Evolutionary conservation across 2,888 invertebrate genomes (phyloP), one percentile per base, ranked within the genome.

Genomic region (Ophioninae sp.): DNA sequence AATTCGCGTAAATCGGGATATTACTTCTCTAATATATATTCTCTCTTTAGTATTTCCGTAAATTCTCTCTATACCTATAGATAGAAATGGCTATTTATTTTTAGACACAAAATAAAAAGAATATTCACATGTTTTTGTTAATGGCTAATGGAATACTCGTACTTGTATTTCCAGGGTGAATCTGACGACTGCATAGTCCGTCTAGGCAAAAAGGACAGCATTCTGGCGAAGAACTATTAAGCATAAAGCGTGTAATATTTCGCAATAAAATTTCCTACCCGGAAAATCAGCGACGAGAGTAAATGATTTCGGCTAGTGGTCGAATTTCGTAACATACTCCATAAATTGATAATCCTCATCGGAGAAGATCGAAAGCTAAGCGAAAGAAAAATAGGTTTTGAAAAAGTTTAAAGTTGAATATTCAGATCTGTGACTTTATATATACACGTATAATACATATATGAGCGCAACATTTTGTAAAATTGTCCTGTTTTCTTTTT

Each of bases 101-200:
- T 13, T 0, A 50, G 5, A 50, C 50, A 0, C 13, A 2, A 50
- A 17, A 17, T n/a, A 30, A 50, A 13, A 50, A 17, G 17, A 6
- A 50, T 44, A 50, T 50, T 17, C 50, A 50, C 50, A 50, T 50
- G 13, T 50, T 13, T 50, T 50, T 50, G 2, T 13, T 6, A 13
- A 2, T 13, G 17, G 6, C 41, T 67, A 50, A 17, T 20, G 0
- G 37, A 70, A 1, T 23, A 57, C 7, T 2, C 20, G 20, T 20
- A 72, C 13, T 39, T 39, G n/a, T 82, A 72, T 85, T 91, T 93
- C 86, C 91, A 95, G 95, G 98, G 98, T 75, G 99, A 99, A 94
- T 98, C 98, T 7, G 99, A 99, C 92, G 99, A 99, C 94, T 99
- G 99, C 93, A 96, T 99, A 87, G 97, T 97, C 86, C 95, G 99